Percentiles rank a stretch among this genome's conserved stretches.
These are phyloP conservation scores for Timandra comae DNA, from an alignment of 2,888 invertebrate species.

Conservation along the genomic window DNA sequence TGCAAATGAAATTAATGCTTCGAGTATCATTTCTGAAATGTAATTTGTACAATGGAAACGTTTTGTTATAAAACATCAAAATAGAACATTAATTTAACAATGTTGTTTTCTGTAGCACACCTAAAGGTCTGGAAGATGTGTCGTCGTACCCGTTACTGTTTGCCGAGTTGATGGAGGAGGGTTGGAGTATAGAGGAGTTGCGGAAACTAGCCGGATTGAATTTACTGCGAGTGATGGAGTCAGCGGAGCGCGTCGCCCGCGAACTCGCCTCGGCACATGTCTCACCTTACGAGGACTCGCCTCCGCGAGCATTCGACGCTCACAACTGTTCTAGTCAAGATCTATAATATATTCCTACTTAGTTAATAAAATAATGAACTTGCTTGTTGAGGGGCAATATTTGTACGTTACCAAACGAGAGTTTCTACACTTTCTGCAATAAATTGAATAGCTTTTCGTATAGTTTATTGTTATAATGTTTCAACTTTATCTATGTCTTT, in stretches of 20 bases:
- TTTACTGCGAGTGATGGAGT: conserved; percentile 82
- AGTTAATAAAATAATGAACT: neutral
- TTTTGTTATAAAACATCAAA: too few relatives aligned
- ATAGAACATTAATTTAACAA: too few relatives aligned
- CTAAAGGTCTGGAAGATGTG: conserved; percentile 88
- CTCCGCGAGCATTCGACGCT: conserved; percentile 75
- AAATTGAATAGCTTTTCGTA: too few relatives aligned
- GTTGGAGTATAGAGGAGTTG: conserved; percentile 88
- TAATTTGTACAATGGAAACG: too few relatives aligned
- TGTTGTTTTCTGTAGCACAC: too few relatives aligned
- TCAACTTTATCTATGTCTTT: too few relatives aligned
- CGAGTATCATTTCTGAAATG: too few relatives aligned
- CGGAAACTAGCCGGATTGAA: conserved; percentile 87
- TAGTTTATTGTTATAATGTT: too few relatives aligned
- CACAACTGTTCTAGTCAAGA: conserved; percentile 81
- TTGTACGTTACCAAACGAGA: too few relatives aligned
- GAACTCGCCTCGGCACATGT: conserved; percentile 83
- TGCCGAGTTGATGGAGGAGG: conserved; percentile 85
- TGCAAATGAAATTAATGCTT: too few relatives aligned
- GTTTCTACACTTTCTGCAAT: too few relatives aligned
- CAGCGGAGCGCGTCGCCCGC: conserved; percentile 84
- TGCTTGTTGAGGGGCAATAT: too few relatives aligned
- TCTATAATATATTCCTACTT: conserved; percentile 36
- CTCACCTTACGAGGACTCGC: conserved; percentile 84
- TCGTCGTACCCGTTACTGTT: conserved; percentile 87